A percentile compares a stretch with the other conserved stretches of the same genome.
These are phyloP conservation scores for Artibeus jamaicensis DNA, from an alignment of 2,797 vertebrate species.

Conservation along the genomic window DNA sequence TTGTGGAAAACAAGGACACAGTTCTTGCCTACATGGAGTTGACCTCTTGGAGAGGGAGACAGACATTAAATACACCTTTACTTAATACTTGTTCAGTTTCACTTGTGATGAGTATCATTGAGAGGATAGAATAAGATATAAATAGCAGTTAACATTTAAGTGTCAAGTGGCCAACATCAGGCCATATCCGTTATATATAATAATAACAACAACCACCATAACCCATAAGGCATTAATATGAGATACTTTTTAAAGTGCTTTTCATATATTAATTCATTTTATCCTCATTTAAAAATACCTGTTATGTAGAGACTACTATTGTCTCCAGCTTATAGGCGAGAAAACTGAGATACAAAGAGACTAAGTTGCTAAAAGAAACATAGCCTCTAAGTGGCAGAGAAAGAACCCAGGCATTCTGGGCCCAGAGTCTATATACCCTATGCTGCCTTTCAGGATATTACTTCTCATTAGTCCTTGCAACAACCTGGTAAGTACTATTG, in stretches of 20 bases:
- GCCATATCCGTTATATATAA: neutral
- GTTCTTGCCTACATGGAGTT: neutral
- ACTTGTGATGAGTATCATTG: neutral
- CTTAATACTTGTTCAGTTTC: neutral
- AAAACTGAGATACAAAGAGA: neutral
- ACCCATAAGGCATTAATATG: neutral
- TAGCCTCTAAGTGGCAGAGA: neutral
- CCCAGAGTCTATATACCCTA: rapidly evolving
- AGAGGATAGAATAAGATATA: neutral
- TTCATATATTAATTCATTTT: neutral
- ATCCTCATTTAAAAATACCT: neutral
- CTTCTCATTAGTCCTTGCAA: neutral
- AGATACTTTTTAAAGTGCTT: neutral
- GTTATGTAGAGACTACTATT: neutral
- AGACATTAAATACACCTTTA: neutral
- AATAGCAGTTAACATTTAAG: neutral
- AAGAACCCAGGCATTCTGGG: neutral
- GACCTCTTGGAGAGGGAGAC: neutral
- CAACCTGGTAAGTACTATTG: no score
- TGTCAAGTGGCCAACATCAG: neutral
- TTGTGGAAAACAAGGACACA: neutral
- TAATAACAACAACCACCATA: neutral
- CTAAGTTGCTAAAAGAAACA: neutral
- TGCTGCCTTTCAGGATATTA: neutral
- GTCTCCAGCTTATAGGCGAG: neutral